Evolutionary conservation across 2,797 vertebrate genomes (phyloP), one percentile per base, ranked within the genome.

Genomic region (Tapirus indicus): DNA sequence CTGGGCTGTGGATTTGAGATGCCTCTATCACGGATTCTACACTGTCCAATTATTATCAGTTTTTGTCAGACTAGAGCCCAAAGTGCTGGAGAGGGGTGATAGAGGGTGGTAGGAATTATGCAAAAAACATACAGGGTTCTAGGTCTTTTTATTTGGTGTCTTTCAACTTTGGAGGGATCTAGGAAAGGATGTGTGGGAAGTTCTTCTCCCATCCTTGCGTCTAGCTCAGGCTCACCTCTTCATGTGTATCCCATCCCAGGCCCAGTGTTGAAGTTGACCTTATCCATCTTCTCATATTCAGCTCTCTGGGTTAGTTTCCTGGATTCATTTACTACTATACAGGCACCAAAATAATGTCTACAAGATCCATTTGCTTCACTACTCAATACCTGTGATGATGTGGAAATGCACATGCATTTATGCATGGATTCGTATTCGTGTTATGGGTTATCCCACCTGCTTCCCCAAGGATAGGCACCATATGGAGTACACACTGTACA

Each of bases 401-500:
- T n/a, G 47, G 91, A 89, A 85, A 91, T 20, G 27, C 56, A n/a
- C 32, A 1, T 0, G 44, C n/a, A 38, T 91, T 66, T n/a, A 62
- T 72, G 27, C 82, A 3, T n/a, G 92, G 74, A 90, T 93, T 35
- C 91, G 69, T 60, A 84, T 80, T 92, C 92, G 60, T 35, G 58
- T 27, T 82, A 47, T 9, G 1, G 29, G 79, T 69, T 20, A 32
- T 25, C 44, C 85, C 84, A 71, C 95, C 94, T 93, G 82, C 95
- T 92, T 95, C 89, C 91, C 69, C 35, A 23, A 60, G 82, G 85
- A 79, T 2, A 83, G 94, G 84, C 62, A 58, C 94, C 95, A 91
- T 88, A 94, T 93, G 98, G 94, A 68, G 66, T 49, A 32, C 17
- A 14, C 82, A 38, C n/a, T 23, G 60, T 62, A 62, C 66, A 12